Evolutionary conservation across 2,113 vertebrate species (phyloP), one percentile per base, ranked within the genome.

Genomic region (Vulpes vulpes): DNA sequence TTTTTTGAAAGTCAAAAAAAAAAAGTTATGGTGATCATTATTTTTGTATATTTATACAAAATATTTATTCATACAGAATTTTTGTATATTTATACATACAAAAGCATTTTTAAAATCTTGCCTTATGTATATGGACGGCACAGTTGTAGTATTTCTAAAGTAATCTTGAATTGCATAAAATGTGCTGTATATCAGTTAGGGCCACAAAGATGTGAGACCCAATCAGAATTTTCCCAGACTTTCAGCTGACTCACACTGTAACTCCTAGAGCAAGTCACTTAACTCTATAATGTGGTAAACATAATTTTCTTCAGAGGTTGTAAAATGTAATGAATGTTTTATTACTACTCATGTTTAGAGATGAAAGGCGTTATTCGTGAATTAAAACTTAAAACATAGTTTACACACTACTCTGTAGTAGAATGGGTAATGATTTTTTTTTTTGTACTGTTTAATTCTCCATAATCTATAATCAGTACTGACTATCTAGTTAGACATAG

Each of bases 281-380:
- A 65, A 82, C 78, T 94, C 38, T 94, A 1, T 73, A 64, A 79
- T 82, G 67, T 79, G 62, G 71, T 83, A 60, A 95, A 82, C 55
- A 59, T 43, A n/a, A 84, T 89, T 95, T 95, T 85, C 76, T 89
- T 80, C 57, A 74, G 85, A 97, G 51, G 27, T 15, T 85, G 38
- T 96, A 79, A 97, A 86, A 78, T 91, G 4, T 96, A 94, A 89
- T 96, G 83, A 95, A 84, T 94, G 67, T 90, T 96, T 94, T 95
- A 76, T 92, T 74, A 35, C 57, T 57, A 89, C 59, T 94, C 65
- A 82, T 94, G 35, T 96, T 82, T 91, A 83, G 93, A 97, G 93
- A 94, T 97, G 92, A 97, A 96, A 92, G 91, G 32, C 69, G 95
- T 30, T 78, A 35, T 74, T 80, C 73, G 82, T 83, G 73, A 94